A percentile compares a stretch with the other conserved stretches of the same genome.
Conservation (phyloP, 2,888 invertebrate genomes). For the Celastrina argiolus region DNA sequence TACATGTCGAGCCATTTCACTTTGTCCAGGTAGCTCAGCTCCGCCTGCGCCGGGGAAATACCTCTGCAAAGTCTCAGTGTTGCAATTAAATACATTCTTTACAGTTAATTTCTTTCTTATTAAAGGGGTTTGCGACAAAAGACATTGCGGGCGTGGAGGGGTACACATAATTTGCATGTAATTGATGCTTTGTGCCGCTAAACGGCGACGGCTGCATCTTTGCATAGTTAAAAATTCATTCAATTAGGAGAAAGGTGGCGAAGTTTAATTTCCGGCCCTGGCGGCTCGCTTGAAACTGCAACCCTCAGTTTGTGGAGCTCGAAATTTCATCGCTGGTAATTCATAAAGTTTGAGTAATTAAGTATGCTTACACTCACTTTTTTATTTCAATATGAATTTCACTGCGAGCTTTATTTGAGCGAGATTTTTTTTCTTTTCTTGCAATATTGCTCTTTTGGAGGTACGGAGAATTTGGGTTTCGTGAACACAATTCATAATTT, state of each 20-base stretch:
- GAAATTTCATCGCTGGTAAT: slow-evolving; percentile 25
- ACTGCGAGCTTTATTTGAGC: slow-evolving; percentile 11
- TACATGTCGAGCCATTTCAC: slow-evolving; percentile 99
- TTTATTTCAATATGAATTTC: slow-evolving; percentile 22
- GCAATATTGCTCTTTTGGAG: neutral
- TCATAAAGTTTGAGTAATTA: slow-evolving; percentile 26
- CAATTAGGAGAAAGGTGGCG: slow-evolving; percentile 66
- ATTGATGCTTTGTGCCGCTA: slow-evolving; percentile 65
- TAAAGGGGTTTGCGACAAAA: slow-evolving; percentile 53
- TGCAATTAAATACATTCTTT: slow-evolving; percentile 19
- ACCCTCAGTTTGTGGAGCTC: slow-evolving; percentile 53
- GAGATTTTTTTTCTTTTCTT: neutral
- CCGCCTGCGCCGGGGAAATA: slow-evolving; percentile 93
- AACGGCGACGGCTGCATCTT: slow-evolving; percentile 57
- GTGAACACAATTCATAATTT: slow-evolving; percentile 15
- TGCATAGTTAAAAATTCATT: slow-evolving; percentile 73
- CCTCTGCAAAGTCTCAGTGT: slow-evolving; percentile 76
- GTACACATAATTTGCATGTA: slow-evolving; percentile 74
- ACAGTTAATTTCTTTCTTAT: slow-evolving; percentile 48
- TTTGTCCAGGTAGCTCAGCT: slow-evolving; percentile 96
- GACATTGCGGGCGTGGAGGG: slow-evolving; percentile 50
- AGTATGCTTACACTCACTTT: slow-evolving; percentile 23
- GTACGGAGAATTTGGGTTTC: slow-evolving; percentile 28
- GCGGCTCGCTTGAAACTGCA: slow-evolving; percentile 55
- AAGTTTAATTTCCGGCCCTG: slow-evolving; percentile 65